Evolutionary conservation across 2,888 invertebrate species (phyloP).

Genomic region (Girardia tigrina): DNA sequence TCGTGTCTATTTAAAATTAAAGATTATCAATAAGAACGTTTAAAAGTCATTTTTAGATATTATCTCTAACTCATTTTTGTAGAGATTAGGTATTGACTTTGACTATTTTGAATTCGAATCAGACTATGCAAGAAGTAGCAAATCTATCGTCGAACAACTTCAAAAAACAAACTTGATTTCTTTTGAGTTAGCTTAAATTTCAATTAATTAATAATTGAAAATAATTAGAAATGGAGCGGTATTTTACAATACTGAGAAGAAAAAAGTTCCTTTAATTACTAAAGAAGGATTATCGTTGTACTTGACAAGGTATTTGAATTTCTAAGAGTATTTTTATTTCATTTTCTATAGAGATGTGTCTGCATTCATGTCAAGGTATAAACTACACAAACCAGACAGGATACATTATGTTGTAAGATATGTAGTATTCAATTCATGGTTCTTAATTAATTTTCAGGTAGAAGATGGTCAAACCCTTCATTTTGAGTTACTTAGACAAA

Average conservation of each 20-base stretch:
- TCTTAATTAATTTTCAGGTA: slow-evolving; percentile 40
- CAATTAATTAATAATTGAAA: too few species aligned
- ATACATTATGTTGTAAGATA: slow-evolving; percentile 68
- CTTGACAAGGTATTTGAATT: neutral
- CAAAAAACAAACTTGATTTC: too few species aligned
- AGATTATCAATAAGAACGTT: too few species aligned
- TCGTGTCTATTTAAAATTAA: too few species aligned
- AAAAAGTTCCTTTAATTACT: neutral
- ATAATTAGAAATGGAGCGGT: too few species aligned
- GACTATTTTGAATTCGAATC: slow-evolving; percentile 31
- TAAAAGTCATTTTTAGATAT: too few species aligned
- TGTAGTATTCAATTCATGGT: too few species aligned
- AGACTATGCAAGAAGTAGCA: neutral
- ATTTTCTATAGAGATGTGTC: slow-evolving; percentile 78
- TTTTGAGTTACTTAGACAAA: slow-evolving; percentile 39
- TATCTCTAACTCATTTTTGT: too few species aligned
- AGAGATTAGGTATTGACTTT: slow-evolving; percentile 30
- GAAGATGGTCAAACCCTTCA: slow-evolving; percentile 44
- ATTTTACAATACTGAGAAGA: too few species aligned
- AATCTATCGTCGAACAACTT: too few species aligned
- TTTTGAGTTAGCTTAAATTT: too few species aligned
- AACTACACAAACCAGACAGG: slow-evolving; percentile 60
- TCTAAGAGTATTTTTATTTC: slow-evolving; percentile 44
- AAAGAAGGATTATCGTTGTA: slow-evolving; percentile 32
- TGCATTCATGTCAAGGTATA: slow-evolving; percentile 68